A percentile compares a stretch with the other conserved stretches of the same genome.
Evolutionary conservation across 1,140 invertebrate species (phyloP).

Genomic region (Copidosoma floridanum): DNA sequence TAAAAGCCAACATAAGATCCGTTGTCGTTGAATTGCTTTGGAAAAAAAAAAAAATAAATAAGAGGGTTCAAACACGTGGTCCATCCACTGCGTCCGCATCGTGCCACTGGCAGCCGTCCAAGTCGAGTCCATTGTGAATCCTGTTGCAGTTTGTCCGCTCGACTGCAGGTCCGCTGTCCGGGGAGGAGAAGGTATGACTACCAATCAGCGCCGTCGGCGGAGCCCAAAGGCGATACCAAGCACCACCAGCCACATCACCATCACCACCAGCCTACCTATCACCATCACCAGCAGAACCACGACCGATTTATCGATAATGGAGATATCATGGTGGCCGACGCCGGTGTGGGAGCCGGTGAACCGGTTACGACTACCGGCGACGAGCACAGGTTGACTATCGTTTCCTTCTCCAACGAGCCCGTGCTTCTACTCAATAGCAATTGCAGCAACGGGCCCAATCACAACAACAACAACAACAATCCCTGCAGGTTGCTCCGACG

Average conservation of each 20-base stretch:
- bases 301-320: too few species aligned
- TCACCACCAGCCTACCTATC: neutral
- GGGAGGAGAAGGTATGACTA: constrained; percentile 64
- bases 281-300: neutral
- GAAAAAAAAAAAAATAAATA: neutral
- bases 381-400: neutral
- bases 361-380: too few species aligned
- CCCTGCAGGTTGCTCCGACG: too few species aligned
- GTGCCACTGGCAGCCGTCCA: constrained; percentile 45
- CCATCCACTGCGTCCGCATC: constrained; percentile 45
- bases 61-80: too few species aligned
- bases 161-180: constrained; percentile 56
- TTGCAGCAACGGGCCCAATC: constrained; percentile 8
- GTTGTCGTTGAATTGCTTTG: too few species aligned
- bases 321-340: too few species aligned
- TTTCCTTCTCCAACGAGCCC: neutral
- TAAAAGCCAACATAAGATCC: too few species aligned
- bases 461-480: too few species aligned
- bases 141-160: constrained; percentile 62
- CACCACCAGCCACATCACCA: too few species aligned
- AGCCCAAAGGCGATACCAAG: constrained; percentile 27
- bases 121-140: constrained; percentile 51
- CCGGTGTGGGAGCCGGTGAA: too few species aligned
- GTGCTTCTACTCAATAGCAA: constrained; percentile 25
- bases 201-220: constrained; percentile 46